phyloP scores from a whole-genome alignment of 2,113 vertebrate species.

The Pyxicephalus adspersus region DNA sequence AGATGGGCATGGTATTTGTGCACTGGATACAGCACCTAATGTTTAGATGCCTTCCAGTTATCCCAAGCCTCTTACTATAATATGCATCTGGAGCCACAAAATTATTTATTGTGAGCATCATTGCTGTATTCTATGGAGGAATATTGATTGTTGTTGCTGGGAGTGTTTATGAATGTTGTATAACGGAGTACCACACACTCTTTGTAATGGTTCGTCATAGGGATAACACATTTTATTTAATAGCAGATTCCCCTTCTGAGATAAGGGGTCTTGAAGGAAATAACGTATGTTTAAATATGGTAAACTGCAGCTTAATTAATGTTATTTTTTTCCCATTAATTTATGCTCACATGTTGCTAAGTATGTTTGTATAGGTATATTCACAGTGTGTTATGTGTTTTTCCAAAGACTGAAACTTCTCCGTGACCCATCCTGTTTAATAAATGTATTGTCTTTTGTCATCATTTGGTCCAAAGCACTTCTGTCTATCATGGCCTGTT shows the following conservation, averaged over 20 bases:
- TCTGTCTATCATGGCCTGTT: not conserved
- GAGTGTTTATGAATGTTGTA: constrained; percentile 25
- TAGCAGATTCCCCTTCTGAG: not conserved
- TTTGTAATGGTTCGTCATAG: constrained; percentile 5
- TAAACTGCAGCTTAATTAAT: not conserved
- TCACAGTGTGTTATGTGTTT: constrained; percentile 34
- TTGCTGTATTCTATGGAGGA: not conserved
- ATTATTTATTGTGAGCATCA: not conserved
- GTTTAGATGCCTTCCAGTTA: constrained; percentile 40
- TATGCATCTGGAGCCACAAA: not conserved
- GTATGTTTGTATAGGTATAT: constrained; percentile 12
- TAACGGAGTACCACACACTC: not conserved
- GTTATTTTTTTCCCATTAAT: not conserved
- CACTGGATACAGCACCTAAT: constrained; percentile 31
- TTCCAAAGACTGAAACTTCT: constrained; percentile 30
- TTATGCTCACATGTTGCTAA: constrained; percentile 17
- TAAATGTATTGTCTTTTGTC: constrained; percentile 42
- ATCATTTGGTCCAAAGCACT: not conserved
- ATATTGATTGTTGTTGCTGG: not conserved
- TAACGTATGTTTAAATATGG: not conserved
- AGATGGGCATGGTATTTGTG: not conserved
- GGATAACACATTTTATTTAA: constrained; percentile 2
- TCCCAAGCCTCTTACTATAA: not conserved
- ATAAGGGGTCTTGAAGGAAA: not conserved
- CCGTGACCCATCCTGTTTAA: constrained; percentile 40